phyloP scores from a whole-genome alignment of 2,888 invertebrate species.

The Orchestes rusci region DNA sequence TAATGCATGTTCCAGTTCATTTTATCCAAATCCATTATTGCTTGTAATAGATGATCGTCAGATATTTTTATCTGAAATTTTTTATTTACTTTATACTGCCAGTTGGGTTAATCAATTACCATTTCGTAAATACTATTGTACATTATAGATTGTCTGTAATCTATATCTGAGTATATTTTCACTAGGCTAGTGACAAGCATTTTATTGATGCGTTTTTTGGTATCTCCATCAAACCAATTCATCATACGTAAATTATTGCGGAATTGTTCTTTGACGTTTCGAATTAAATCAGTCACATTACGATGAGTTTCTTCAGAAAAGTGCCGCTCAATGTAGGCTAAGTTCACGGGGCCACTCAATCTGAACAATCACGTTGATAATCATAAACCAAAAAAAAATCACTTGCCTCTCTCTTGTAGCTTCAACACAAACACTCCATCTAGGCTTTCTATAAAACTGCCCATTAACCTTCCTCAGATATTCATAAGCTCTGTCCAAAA shows the following conservation, averaged over 20 bases:
- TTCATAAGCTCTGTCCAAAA: slow-evolving; percentile 32
- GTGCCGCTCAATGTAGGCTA: slow-evolving; percentile 36
- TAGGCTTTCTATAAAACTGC: slow-evolving; percentile 27
- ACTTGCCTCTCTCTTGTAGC: slow-evolving; percentile 31
- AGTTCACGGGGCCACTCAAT: slow-evolving; percentile 26
- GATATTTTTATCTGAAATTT: slow-evolving; percentile 29
- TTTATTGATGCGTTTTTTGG: slow-evolving; percentile 34
- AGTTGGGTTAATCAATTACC: slow-evolving; percentile 26
- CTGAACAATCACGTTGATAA: slow-evolving; percentile 7
- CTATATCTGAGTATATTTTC: slow-evolving; percentile 34
- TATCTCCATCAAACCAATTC: slow-evolving; percentile 39
- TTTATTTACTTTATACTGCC: neutral
- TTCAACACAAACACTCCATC: slow-evolving; percentile 32
- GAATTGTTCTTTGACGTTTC: slow-evolving; percentile 37
- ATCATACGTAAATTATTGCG: slow-evolving; percentile 32
- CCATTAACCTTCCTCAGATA: slow-evolving; percentile 32
- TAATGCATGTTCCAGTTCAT: slow-evolving; percentile 28
- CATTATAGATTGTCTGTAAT: slow-evolving; percentile 28
- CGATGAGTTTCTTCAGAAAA: slow-evolving; percentile 34
- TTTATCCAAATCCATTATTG: slow-evolving; percentile 31
- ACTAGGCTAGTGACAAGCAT: slow-evolving; percentile 35
- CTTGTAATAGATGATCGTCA: slow-evolving; percentile 31
- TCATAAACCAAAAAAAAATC: neutral
- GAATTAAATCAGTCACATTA: slow-evolving; percentile 34
- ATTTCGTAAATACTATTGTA: slow-evolving; percentile 30